Evolutionary conservation across 2,113 vertebrate species (phyloP).

Genomic region (Tachysurus fulvidraco): DNA sequence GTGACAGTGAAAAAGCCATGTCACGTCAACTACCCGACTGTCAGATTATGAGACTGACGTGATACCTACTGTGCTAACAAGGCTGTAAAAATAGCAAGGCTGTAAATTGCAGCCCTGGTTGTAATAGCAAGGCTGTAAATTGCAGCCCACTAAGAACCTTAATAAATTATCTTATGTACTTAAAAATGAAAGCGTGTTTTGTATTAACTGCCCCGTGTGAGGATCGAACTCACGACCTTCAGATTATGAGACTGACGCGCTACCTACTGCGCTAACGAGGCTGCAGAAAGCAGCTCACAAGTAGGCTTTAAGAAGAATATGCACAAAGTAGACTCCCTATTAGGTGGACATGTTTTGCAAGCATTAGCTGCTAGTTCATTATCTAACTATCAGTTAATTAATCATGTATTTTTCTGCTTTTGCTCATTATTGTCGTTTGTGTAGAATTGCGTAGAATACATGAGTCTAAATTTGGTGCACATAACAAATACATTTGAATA

Average conservation of each 20-base stretch:
- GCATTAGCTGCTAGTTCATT: not conserved
- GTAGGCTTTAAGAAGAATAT: not conserved
- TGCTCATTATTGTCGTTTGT: no score
- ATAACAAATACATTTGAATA: not conserved
- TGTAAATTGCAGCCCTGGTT: no score
- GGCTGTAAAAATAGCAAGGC: not conserved
- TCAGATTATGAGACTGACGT: constrained; percentile 1
- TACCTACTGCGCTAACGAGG: constrained; percentile 26
- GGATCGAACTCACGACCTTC: constrained; percentile 24
- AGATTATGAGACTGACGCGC: constrained; percentile 22
- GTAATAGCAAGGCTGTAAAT: no score
- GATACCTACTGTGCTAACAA: not conserved
- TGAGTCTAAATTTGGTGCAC: not conserved
- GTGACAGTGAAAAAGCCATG: no score
- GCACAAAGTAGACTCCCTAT: not conserved
- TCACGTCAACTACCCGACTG: no score
- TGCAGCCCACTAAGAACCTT: no score
- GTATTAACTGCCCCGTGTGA: not conserved
- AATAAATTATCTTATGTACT: no score
- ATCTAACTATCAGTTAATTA: not conserved
- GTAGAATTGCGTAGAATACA: not conserved
- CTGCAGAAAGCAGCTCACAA: not conserved
- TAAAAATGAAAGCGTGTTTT: no score
- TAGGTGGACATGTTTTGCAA: not conserved
- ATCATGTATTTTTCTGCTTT: not conserved